Percentiles rank a stretch among this genome's conserved stretches.
Evolutionary conservation across 2,888 invertebrate species (phyloP).

Genomic region (Chrysina gloriosa): DNA sequence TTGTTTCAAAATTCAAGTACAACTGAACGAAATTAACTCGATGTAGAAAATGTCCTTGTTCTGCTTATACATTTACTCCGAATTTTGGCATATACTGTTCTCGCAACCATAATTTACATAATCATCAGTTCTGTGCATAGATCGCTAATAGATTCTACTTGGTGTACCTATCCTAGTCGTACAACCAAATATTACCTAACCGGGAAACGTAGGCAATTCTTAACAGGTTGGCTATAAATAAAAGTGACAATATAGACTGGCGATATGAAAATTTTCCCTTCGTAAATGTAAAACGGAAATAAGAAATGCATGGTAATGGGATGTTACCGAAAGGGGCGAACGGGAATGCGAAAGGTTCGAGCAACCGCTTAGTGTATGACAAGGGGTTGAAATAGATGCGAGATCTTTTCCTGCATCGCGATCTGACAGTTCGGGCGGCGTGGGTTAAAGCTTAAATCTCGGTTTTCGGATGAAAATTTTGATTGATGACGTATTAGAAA

Average conservation of each 20-base stretch:
- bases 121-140: no score
- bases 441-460: constrained; percentile 44
- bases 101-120: no score
- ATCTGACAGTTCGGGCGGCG: constrained; percentile 46
- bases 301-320: constrained; percentile 48
- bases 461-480: constrained; percentile 33
- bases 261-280: constrained; percentile 27
- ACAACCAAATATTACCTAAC: no score
- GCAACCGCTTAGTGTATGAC: constrained; percentile 32
- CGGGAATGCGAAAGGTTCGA: constrained; percentile 3
- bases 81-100: no score
- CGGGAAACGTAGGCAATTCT: neutral
- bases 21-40: no score
- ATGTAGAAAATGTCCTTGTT: no score
- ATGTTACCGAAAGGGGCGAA: neutral
- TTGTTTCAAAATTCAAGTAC: no score
- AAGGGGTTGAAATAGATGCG: constrained; percentile 39
- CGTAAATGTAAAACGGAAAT: constrained; percentile 43
- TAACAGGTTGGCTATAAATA: constrained; percentile 37
- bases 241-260: constrained; percentile 27
- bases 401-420: constrained; percentile 43
- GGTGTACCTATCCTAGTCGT: no score
- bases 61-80: no score
- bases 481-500: constrained; percentile 36
- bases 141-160: no score